Conservation (phyloP, 2,888 invertebrate genomes). For the Drosophila emarginata region DNA sequence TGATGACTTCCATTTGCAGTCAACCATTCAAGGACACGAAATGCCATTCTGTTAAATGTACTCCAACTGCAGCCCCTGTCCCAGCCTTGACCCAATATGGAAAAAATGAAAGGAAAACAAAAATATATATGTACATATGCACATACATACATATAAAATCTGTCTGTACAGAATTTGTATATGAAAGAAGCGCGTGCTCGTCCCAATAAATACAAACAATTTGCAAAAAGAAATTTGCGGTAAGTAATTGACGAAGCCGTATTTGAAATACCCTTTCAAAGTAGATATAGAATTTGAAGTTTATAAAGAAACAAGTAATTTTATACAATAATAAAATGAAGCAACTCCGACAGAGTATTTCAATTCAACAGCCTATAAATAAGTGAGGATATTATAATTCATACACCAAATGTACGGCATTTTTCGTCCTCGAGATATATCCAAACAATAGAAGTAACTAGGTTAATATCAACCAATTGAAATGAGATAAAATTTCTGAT, state of each 20-base stretch:
- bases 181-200: slow-evolving; percentile 44
- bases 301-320: too few relatives aligned
- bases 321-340: too few relatives aligned
- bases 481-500: too few relatives aligned
- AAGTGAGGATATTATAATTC: too few relatives aligned
- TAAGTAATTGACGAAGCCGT: background rate
- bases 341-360: too few relatives aligned
- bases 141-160: slow-evolving; percentile 16
- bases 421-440: too few relatives aligned
- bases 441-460: too few relatives aligned
- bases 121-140: slow-evolving; percentile 11
- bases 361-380: too few relatives aligned
- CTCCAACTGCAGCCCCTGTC: slow-evolving; percentile 6
- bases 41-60: slow-evolving; percentile 14
- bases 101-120: slow-evolving; percentile 3
- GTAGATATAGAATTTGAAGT: slow-evolving; percentile 9
- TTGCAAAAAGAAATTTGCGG: background rate
- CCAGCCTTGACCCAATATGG: slow-evolving; percentile 53
- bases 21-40: slow-evolving; percentile 16
- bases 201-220: slow-evolving; percentile 19
- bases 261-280: background rate
- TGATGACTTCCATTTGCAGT: slow-evolving; percentile 16
- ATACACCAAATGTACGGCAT: too few relatives aligned
- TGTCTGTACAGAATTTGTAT: slow-evolving; percentile 4
- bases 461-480: too few relatives aligned